Base-by-base conservation (phyloP, 2,888 invertebrate species). In the Coelinius sp. region DNA sequence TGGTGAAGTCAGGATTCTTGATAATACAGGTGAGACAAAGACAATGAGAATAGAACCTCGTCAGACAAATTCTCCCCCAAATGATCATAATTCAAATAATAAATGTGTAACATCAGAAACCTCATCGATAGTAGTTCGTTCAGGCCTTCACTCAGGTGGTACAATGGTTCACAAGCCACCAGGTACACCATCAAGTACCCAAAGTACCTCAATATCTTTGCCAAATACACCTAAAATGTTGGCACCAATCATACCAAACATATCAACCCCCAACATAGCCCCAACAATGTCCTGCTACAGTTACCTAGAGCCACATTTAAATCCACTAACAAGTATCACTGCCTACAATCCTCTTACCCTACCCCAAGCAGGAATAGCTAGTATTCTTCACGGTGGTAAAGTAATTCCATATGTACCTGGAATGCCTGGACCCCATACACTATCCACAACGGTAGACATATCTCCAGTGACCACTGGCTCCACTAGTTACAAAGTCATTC, bases 401-500 rank as follows among this genome's bases (percentile, higher is more conserved):
- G 88, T 93, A n/a, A 94, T 96, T 82, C 94, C 95, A 0, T 93
- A 94, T 85, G 95, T 96, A 10, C 95, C 95, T 5, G 96, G 95
- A 12, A 96, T 96, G 88, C 95, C 96, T 0, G 95, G 95, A 8
- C 96, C 95, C 2, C 92, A 92, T 78, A 91, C 92, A 35, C 86
- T 93, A 25, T 76, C 89, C 52, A 90, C 81, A 14, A 67, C 80
- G 17, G 79, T 82, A 76, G 84, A 84, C 80, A 83, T 86, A 82
- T 84, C 85, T n/a, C 73, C 82, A 31, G 71, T 77, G 10, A 80
- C 80, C 12, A 67, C 79, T n/a, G 80, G 77, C 6, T 22, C 46
- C 12, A 62, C 75, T 4, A 65, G 75, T 7, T 84, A 83, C 78
- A 86, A 84, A 64, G 82, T 85, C 44, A 84, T 86, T 66, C 84